Evolutionary conservation across 2,888 invertebrate genomes (phyloP).

Genomic region (Drosophila histrio): DNA sequence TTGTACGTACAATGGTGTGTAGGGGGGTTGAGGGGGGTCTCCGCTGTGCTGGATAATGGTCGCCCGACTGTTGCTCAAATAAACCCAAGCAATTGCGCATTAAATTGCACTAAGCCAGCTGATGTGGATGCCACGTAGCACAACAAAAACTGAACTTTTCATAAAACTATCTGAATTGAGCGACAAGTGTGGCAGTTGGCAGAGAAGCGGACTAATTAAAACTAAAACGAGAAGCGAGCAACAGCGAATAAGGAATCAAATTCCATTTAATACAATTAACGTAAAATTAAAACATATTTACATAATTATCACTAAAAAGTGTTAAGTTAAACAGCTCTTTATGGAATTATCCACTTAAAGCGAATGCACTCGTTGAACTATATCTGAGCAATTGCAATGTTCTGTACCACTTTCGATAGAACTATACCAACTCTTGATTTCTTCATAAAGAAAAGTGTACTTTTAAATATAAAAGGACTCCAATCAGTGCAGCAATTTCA

Average conservation of each 20-base stretch:
- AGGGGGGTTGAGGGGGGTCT: neutral
- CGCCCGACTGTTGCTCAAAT: conserved; percentile 52
- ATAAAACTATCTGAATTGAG: conserved; percentile 3
- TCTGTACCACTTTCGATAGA: no score
- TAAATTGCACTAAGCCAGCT: conserved; percentile 67
- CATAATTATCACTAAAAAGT: no score
- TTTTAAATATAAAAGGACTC: no score
- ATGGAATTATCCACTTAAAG: no score
- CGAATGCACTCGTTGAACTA: no score
- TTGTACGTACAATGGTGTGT: neutral
- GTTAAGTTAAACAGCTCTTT: no score
- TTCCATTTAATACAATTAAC: no score
- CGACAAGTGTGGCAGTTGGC: conserved; percentile 11
- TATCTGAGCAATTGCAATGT: no score
- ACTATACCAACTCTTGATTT: neutral
- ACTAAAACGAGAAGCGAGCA: neutral
- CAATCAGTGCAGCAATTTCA: neutral
- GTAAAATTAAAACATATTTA: neutral
- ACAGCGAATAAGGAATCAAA: neutral
- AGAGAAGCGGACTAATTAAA: conserved; percentile 14
- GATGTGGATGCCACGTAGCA: conserved; percentile 36
- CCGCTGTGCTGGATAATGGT: conserved; percentile 7
- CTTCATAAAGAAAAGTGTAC: neutral
- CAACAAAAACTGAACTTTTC: conserved; percentile 1
- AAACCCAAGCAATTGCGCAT: conserved; percentile 68